phyloP scores from a whole-genome alignment of 2,113 vertebrate species.

The Oxyura jamaicensis region DNA sequence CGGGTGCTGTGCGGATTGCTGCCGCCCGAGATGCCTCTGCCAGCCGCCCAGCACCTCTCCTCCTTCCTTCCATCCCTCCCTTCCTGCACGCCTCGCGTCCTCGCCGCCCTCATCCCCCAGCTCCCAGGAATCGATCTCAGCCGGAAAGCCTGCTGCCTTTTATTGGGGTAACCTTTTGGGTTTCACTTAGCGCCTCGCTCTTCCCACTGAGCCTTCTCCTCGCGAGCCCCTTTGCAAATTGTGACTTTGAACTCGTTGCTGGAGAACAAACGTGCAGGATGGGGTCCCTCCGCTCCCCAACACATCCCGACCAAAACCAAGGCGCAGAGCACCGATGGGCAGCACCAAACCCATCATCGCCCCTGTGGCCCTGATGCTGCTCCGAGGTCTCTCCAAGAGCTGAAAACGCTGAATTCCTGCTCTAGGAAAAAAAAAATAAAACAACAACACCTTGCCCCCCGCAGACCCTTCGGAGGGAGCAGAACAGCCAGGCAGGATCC shows the following conservation, averaged over 20 bases:
- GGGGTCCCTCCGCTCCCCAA: neutral
- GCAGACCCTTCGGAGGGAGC: neutral
- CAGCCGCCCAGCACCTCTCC: neutral
- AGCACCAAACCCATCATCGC: rapidly evolving
- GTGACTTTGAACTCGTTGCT: neutral
- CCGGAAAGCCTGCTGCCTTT: conserved; percentile 4
- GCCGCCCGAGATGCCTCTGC: neutral
- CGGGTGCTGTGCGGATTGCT: neutral
- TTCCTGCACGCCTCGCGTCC: neutral
- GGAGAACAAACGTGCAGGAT: too few species aligned
- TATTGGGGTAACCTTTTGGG: conserved; percentile 63
- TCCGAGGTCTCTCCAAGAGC: neutral
- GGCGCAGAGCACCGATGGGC: neutral
- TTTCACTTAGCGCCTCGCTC: conserved; percentile 38
- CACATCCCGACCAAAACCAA: neutral
- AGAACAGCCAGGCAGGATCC: neutral
- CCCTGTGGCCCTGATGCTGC: rapidly evolving
- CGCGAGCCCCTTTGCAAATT: conserved; percentile 39
- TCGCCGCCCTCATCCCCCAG: neutral
- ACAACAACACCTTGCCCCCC: neutral
- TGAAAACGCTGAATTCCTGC: neutral
- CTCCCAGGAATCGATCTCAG: neutral
- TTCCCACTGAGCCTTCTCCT: conserved; percentile 29
- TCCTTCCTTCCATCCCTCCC: neutral
- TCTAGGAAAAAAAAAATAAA: neutral